These are phyloP conservation scores for Orchestes rusci DNA, from an alignment of 2,888 invertebrate species.

Conservation along the genomic window DNA sequence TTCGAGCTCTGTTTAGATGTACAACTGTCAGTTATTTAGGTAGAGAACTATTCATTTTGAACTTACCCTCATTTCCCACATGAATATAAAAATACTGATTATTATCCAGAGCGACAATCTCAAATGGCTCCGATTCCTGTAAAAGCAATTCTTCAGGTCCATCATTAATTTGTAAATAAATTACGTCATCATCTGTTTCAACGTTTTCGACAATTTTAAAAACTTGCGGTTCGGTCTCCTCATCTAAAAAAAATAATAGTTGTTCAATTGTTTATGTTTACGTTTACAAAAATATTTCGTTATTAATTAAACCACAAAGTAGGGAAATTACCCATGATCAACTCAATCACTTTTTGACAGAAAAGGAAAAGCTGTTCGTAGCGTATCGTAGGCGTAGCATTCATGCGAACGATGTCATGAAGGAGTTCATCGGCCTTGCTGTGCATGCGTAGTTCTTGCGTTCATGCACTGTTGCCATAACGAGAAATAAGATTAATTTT, in stretches of 20 bases:
- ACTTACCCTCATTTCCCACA: constrained; percentile 8
- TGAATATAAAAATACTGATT: constrained; percentile 17
- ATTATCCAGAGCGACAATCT: constrained; percentile 14
- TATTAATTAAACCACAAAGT: constrained; percentile 9
- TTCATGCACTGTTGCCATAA: no score
- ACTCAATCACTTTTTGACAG: no score
- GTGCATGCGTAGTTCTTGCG: no score
- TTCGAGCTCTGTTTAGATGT: no score
- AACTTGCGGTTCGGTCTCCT: constrained; percentile 9
- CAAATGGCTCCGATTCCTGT: no score
- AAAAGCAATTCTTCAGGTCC: constrained; percentile 3
- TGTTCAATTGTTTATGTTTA: constrained; percentile 1
- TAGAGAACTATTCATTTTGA: background rate
- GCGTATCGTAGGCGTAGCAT: no score
- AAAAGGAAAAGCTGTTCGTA: no score
- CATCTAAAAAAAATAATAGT: constrained; percentile 10
- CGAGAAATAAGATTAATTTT: no score
- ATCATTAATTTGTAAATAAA: constrained; percentile 11
- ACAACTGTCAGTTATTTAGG: background rate
- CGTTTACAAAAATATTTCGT: constrained; percentile 1
- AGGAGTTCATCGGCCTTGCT: no score
- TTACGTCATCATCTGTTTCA: constrained; percentile 7
- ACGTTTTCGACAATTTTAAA: constrained; percentile 2
- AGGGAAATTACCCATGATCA: constrained; percentile 22
- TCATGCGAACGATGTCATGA: no score